A percentile compares a stretch with the other conserved stretches of the same genome.
These are phyloP conservation scores for Morone chrysops DNA, from an alignment of 2,113 vertebrate species.

Conservation along the genomic window DNA sequence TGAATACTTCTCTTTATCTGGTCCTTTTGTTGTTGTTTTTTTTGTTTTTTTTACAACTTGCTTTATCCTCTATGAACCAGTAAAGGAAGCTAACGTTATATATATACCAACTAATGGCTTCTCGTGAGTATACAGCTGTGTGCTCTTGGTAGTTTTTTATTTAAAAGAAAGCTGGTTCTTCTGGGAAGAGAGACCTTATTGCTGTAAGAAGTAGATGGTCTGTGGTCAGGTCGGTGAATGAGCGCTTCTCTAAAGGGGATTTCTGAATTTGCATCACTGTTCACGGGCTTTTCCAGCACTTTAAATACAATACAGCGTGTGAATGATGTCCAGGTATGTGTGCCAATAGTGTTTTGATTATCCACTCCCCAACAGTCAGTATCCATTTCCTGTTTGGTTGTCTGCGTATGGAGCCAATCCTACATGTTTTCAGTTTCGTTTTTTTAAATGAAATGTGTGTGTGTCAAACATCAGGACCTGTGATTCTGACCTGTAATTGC, in stretches of 20 bases:
- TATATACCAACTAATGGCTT: not conserved
- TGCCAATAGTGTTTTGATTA: not conserved
- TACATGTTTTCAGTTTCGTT: conserved; percentile 24
- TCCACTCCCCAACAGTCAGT: not conserved
- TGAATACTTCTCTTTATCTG: not conserved
- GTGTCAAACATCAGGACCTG: conserved; percentile 12
- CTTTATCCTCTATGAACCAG: not conserved
- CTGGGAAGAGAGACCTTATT: not conserved
- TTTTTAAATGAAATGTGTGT: not conserved
- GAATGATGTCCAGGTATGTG: not conserved
- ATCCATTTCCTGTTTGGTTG: not conserved
- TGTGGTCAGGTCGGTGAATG: conserved; percentile 15
- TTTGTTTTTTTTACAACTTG: conserved; percentile 34
- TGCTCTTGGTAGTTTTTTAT: too few species aligned
- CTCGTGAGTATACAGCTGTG: not conserved
- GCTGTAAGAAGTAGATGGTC: conserved; percentile 3
- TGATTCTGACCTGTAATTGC: not conserved
- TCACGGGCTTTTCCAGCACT: conserved; percentile 14
- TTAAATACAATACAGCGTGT: not conserved
- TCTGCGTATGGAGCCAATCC: not conserved
- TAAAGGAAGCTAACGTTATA: not conserved
- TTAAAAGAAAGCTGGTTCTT: not conserved
- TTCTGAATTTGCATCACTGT: conserved; percentile 35
- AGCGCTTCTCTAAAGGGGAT: conserved; percentile 8
- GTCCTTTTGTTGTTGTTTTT: conserved; percentile 15